Base-by-base conservation (phyloP, 1,140 invertebrate species). In the Pogonognathellus flavescens region DNA sequence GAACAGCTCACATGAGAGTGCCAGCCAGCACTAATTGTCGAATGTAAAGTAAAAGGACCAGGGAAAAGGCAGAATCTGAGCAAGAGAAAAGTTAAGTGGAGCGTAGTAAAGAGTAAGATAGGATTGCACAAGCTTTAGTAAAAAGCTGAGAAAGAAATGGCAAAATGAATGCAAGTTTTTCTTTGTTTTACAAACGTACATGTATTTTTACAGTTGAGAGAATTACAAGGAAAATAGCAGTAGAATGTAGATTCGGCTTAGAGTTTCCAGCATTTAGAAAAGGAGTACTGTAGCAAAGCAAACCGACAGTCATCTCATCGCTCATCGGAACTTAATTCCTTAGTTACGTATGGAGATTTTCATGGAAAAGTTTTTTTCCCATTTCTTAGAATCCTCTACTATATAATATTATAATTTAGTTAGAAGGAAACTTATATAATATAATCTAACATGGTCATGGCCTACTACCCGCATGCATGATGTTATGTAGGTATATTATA, bases 271-370 rank as follows among this genome's bases (percentile, higher is more conserved):
- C 22, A 66, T 66, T 76, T 70, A 70, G 66, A 49, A n/a, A n/a
- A n/a, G 14, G 25, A n/a, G 18, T n/a, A 76, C 25, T 50, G 70
- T 76, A 76, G 70, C 8, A 18, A 50, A 76, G 70, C 41, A 50
- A 72, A 76, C 70, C 70, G 70, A 76, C 70, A 76, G 70, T 76
- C 70, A 76, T 76, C 70, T 76, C 70, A 76, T 76, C 70, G 70
- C 41, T 76, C 70, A 76, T 76, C 70, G 70, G 41, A 76, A 76
- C 70, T 76, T 76, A 76, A 76, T 76, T 76, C 70, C 70, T 76
- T 76, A 76, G 70, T 76, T 76, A 76, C 41, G 70, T 76, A 76
- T 76, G 70, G 70, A 76, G 70, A 76, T 76, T 76, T 76, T 76
- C 16, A 5, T 16, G 41, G 70, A 18, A 76, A 76, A 76, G 31